Base-by-base conservation (phyloP, 2,113 vertebrate species). In the Sapayoa aenigma region DNA sequence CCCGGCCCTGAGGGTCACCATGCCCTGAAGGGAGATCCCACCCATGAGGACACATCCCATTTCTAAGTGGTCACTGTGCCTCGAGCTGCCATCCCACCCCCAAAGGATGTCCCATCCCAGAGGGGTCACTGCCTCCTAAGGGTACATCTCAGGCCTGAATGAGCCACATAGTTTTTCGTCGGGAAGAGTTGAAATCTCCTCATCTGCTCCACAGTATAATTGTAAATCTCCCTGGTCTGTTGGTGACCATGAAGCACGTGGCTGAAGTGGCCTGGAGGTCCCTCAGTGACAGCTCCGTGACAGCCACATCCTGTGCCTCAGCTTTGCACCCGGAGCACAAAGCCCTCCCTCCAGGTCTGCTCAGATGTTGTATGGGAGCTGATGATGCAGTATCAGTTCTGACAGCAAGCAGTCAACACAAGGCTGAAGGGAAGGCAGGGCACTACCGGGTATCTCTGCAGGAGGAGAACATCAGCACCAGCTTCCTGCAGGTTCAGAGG, bases 171-270 rank as follows among this genome's bases (percentile, higher is more conserved):
- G 8, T 9, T 63, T 67, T 86, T 59, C 19, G 25, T 37, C 33
- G 20, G 19, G 60, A 82, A 30, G 25, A 62, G 13, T 1, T 46
- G 33, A 27, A 25, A 42, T 35, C 22, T 23, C 60, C 27, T 42
- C 19, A 3, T 9, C 20, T 1, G 1, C 33, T 33, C 8, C 10
- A 13, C 4, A 0, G 4, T 9, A 24, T 3, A 22, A 22, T 11
- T 35, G 6, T 25, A 9, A 19, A 52, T 30, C 9, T 22, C 15
- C 9, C 9, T 4, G 11, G 9, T 27, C 25, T 37, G 0, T 12
- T 16, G 6, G 33, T 39, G 39, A 30, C 33, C 44, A 0, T 1
- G 33, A 12, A 44, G 27, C 8, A 10, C 4, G 0, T 4, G 1
- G 15, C 37, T 39, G 33, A 35, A 12, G 6, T 6, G 15, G 44